Conservation (phyloP, 2,888 invertebrate species). For the Drosophila neoperkinsi region DNA sequence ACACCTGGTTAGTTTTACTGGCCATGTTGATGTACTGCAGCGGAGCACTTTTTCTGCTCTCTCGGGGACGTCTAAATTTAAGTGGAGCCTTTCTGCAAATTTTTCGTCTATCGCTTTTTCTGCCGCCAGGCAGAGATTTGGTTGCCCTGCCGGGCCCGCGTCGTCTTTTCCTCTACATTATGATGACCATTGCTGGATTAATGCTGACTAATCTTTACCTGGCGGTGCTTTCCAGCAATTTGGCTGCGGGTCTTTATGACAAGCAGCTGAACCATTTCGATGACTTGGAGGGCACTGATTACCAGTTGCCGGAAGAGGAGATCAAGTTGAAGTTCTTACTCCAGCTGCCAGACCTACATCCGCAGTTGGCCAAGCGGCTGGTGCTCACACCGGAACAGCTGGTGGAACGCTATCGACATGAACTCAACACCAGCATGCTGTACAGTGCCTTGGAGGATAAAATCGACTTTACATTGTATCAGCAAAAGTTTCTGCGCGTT, state of each 20-base stretch:
- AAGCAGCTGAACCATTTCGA: constrained; percentile 56
- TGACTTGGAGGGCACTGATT: constrained; percentile 57
- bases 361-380: constrained; percentile 54
- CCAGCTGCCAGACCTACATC: constrained; percentile 52
- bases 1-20: constrained; percentile 40
- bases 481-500: constrained; percentile 63
- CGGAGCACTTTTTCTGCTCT: constrained; percentile 41
- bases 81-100: constrained; percentile 54
- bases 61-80: constrained; percentile 5
- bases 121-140: constrained; percentile 35
- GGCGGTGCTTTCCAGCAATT: constrained; percentile 62
- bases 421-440: constrained; percentile 58
- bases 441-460: constrained; percentile 59
- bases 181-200: constrained; percentile 56
- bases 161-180: constrained; percentile 40
- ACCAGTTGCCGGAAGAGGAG: constrained; percentile 45
- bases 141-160: constrained; percentile 17
- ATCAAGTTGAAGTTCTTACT: constrained; percentile 34
- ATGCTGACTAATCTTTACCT: constrained; percentile 66
- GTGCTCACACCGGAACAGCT: constrained; percentile 25
- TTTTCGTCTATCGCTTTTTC: constrained; percentile 33
- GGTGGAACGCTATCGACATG: constrained; percentile 36
- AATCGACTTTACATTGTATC: constrained; percentile 62
- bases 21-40: constrained; percentile 56
- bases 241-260: constrained; percentile 65